phyloP scores from a whole-genome alignment of 2,888 invertebrate genomes.

The Drosophila neoperkinsi region DNA sequence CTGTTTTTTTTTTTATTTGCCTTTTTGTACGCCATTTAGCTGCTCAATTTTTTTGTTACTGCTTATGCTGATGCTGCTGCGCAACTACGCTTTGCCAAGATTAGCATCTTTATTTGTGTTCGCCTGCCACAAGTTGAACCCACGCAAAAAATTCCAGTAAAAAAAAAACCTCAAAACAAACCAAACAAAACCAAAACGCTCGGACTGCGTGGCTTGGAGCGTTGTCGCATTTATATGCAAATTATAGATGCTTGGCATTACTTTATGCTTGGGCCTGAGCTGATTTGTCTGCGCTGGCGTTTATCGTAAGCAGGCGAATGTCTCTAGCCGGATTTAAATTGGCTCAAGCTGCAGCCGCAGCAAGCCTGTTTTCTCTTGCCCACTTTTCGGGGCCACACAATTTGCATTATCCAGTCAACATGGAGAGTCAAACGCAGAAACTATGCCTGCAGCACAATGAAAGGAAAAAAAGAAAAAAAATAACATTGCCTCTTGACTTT shows the following conservation, averaged over 20 bases:
- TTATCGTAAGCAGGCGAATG: slow-evolving; percentile 68
- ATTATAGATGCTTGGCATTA: slow-evolving; percentile 75
- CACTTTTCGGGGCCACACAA: slow-evolving; percentile 47
- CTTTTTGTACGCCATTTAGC: slow-evolving; percentile 61
- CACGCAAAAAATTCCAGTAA: slow-evolving; percentile 12
- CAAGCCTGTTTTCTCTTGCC: slow-evolving; percentile 40
- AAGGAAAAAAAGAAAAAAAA: neutral
- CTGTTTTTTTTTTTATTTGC: slow-evolving; percentile 25
- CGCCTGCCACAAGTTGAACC: slow-evolving; percentile 69
- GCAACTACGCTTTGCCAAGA: slow-evolving; percentile 66
- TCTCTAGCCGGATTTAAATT: slow-evolving; percentile 60
- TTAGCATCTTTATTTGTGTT: slow-evolving; percentile 81
- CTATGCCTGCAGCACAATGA: slow-evolving; percentile 31
- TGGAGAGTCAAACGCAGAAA: slow-evolving; percentile 30
- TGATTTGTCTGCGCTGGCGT: slow-evolving; percentile 74
- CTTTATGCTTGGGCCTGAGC: slow-evolving; percentile 51
- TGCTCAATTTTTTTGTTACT: slow-evolving; percentile 50
- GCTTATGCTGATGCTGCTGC: slow-evolving; percentile 46
- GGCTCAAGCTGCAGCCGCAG: slow-evolving; percentile 30
- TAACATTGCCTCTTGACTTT: slow-evolving; percentile 51
- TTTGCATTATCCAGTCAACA: slow-evolving; percentile 54
- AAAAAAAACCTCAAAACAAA: slow-evolving; percentile 25
- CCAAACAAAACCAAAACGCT: slow-evolving; percentile 32
- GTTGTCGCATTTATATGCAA: slow-evolving; percentile 79
- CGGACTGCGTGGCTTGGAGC: slow-evolving; percentile 62